A percentile compares a stretch with the other conserved stretches of the same genome.
Conservation (phyloP, 2,113 vertebrate species). For the Cololabis saira region DNA sequence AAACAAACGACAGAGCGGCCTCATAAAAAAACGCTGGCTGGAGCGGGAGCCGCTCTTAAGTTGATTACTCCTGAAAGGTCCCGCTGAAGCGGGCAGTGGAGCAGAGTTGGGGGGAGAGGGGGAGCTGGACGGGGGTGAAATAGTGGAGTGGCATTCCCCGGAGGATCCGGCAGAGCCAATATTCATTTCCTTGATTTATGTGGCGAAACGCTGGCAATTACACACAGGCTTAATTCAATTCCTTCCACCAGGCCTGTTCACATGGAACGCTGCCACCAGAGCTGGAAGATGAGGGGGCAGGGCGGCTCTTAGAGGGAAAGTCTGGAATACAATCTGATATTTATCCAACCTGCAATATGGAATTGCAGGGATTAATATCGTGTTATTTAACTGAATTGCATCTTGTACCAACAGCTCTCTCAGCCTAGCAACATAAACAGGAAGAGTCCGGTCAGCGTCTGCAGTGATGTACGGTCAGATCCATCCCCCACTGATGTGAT, state of each 20-base stretch:
- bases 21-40: constrained; percentile 25
- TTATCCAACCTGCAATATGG: too few relatives aligned
- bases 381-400: too few relatives aligned
- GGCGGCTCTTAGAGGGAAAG: not conserved
- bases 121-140: not conserved
- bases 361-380: too few relatives aligned
- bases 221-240: constrained; percentile 74
- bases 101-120: constrained; percentile 1
- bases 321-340: not conserved
- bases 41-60: constrained; percentile 56
- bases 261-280: constrained; percentile 42
- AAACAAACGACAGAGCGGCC: constrained; percentile 38
- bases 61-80: constrained; percentile 74
- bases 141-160: constrained; percentile 57
- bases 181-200: constrained; percentile 82
- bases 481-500: too few relatives aligned
- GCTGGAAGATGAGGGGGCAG: constrained; percentile 7
- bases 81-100: constrained; percentile 57
- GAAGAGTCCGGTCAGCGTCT: not conserved
- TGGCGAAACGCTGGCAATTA: constrained; percentile 71
- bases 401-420: too few relatives aligned
- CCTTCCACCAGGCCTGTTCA: constrained; percentile 54
- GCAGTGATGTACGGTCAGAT: not conserved
- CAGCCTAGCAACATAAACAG: not conserved
- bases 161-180: constrained; percentile 64